Evolutionary conservation across 2,113 vertebrate species (phyloP).

Genomic region (Peromyscus californicus): DNA sequence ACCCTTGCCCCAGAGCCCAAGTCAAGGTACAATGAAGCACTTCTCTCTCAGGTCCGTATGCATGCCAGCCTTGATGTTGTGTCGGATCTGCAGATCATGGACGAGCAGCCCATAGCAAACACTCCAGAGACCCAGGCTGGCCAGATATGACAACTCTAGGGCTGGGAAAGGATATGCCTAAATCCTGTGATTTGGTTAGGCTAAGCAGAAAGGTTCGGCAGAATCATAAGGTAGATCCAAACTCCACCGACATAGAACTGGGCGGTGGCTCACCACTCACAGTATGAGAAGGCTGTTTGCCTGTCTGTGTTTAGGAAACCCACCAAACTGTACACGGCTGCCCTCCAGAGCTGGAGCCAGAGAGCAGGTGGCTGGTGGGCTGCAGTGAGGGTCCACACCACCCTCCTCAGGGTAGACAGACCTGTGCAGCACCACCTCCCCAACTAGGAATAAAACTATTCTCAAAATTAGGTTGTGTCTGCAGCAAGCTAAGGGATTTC

Average conservation of each 20-base stretch:
- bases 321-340: accelerated
- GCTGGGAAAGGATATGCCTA: no score
- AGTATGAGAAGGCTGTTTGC: background rate
- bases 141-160: accelerated
- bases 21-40: background rate
- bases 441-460: background rate
- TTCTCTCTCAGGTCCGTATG: accelerated
- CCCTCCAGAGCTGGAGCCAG: background rate
- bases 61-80: accelerated
- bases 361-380: background rate
- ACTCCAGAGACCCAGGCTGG: background rate
- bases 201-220: accelerated
- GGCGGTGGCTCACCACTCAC: accelerated
- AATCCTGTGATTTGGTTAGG: accelerated
- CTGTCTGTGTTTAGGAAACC: background rate
- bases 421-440: accelerated
- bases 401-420: accelerated
- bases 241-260: no score
- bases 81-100: accelerated
- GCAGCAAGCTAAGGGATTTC: background rate
- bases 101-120: background rate
- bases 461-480: background rate
- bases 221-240: no score
- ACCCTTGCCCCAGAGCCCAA: accelerated
- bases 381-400: accelerated